Percentiles rank a stretch among this genome's conserved stretches.
These are phyloP conservation scores for Drosophila kikkawai DNA, from an alignment of 1,140 invertebrate genomes.

Conservation along the genomic window DNA sequence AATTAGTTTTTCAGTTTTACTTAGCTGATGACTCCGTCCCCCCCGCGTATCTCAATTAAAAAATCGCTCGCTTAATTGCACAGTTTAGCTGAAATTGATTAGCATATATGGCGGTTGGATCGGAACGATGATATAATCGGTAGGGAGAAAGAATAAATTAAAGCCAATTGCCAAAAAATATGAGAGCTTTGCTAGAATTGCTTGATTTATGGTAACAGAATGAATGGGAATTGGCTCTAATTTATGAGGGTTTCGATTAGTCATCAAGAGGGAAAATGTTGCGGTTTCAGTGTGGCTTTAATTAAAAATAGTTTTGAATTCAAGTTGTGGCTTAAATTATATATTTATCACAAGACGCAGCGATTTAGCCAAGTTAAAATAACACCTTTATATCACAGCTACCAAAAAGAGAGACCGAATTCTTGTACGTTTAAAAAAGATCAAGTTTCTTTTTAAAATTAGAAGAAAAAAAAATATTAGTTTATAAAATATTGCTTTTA, in stretches of 20 bases:
- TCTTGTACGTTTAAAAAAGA: no score
- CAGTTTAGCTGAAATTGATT: conserved; percentile 51
- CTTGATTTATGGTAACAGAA: conserved; percentile 39
- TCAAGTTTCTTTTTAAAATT: no score
- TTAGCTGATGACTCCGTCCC: conserved; percentile 31
- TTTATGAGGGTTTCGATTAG: conserved; percentile 15
- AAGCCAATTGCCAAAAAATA: conserved; percentile 24
- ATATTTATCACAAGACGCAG: no score
- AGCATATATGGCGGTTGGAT: conserved; percentile 18
- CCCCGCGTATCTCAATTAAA: conserved; percentile 45
- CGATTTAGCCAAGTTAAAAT: no score
- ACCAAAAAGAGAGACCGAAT: no score
- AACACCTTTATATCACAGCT: no score
- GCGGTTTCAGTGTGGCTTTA: not conserved
- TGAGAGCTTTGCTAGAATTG: conserved; percentile 5
- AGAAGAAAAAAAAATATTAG: no score
- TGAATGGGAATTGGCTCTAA: conserved; percentile 2
- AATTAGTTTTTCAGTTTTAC: conserved; percentile 35
- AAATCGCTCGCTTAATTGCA: conserved; percentile 45
- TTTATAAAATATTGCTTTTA: no score
- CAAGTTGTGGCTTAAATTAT: not conserved
- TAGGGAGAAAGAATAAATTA: conserved; percentile 9
- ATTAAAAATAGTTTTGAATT: not conserved
- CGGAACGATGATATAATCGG: conserved; percentile 44
- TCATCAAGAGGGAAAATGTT: not conserved